A percentile compares a stretch with the other conserved stretches of the same genome.
Conservation (phyloP, 1,140 invertebrate species). For the Oreohelix idahoensis region DNA sequence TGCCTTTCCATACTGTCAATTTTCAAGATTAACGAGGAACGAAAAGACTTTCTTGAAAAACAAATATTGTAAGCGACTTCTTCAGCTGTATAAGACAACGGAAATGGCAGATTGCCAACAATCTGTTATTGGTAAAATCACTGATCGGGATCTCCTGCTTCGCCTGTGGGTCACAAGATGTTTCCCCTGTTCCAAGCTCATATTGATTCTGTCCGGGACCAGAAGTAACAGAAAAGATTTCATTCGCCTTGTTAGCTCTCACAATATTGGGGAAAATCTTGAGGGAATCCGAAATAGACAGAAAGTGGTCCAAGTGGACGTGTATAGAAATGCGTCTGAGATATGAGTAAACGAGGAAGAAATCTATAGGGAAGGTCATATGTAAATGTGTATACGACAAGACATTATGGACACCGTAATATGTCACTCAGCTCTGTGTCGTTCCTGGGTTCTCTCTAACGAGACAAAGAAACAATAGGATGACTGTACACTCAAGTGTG, state of each 20-base stretch:
- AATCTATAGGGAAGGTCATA: too few relatives aligned
- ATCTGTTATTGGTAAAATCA: too few relatives aligned
- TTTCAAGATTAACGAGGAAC: too few relatives aligned
- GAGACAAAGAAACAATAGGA: too few relatives aligned
- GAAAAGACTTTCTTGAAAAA: too few relatives aligned
- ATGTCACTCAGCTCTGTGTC: too few relatives aligned
- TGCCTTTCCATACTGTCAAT: too few relatives aligned
- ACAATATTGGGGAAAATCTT: neutral
- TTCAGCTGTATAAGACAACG: neutral
- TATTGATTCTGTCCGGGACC: neutral
- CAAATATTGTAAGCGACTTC: neutral
- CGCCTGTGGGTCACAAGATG: neutral
- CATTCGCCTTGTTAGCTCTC: slow-evolving; percentile 6
- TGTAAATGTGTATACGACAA: too few relatives aligned
- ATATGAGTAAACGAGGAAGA: too few relatives aligned
- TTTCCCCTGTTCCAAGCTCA: neutral
- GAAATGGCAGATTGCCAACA: neutral
- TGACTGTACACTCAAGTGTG: too few relatives aligned
- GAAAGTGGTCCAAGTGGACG: neutral
- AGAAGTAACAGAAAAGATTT: neutral
- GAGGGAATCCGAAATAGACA: neutral
- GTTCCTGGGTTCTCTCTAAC: too few relatives aligned
- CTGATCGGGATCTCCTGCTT: neutral
- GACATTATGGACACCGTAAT: too few relatives aligned
- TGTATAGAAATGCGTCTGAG: neutral